Base-by-base conservation (phyloP, 2,113 vertebrate genomes). In the Elgaria multicarinata region DNA sequence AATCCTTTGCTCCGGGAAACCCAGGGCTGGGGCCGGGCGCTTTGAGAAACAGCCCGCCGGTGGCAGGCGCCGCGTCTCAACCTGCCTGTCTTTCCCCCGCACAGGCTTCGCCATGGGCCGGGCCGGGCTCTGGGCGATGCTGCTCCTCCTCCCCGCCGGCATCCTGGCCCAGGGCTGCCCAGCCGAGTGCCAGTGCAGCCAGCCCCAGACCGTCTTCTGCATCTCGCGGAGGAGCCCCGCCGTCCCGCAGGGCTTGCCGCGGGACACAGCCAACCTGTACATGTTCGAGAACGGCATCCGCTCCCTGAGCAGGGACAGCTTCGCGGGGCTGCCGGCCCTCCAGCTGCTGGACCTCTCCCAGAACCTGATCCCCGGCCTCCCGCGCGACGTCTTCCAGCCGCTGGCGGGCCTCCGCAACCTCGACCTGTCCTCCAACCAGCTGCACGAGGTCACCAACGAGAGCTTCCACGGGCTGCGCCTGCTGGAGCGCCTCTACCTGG, bases 331-430 rank as follows among this genome's bases (percentile, higher is more conserved):
- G 82, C 94, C 95, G 0, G 95, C 96, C 80, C 96, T 99, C 74
- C 98, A 98, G 94, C 98, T 99, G 94, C 89, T 99, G 83, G 99
- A 99, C 92, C 96, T 99, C 87, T 99, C 99, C 0, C 99, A 99
- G 96, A 99, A 99, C 94, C 97, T 98, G 90, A 93, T 99, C 87
- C 95, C 97, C 4, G 95, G 96, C 93, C 97, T 99, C 91, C 98
- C 98, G 1, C 96, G 96, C 2, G 94, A 95, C 22, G 97, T 98
- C 76, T 99, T 99, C 94, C 97, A 98, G 93, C 97, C 97, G 2
- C 95, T 99, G 31, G 92, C 93, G 0, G 97, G 98, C 91, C 97
- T 99, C 2, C 97, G 95, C 94, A 99, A 99, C 95, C 96, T 99
- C 94, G 99, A 99, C 94, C 97, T 99, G 83, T 98, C 98, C 1